phyloP scores from a whole-genome alignment of 2,797 vertebrate genomes.

The Crax fasciolata region DNA sequence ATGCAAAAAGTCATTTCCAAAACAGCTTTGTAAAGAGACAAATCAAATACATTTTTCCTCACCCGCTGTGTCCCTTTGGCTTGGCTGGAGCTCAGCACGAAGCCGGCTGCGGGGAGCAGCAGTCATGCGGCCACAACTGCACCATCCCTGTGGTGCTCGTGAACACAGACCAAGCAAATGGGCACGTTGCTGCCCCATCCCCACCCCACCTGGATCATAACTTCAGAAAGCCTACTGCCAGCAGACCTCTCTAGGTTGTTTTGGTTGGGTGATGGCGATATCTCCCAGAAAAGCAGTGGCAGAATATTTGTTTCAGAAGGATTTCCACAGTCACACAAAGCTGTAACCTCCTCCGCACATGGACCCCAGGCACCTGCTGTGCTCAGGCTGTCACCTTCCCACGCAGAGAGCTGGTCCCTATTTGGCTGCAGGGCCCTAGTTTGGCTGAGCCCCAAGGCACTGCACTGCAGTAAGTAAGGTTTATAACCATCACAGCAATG shows the following conservation, averaged over 20 bases:
- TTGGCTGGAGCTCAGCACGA: neutral
- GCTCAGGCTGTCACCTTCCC: neutral
- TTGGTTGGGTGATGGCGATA: neutral
- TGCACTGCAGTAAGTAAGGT: neutral
- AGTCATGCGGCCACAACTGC: accelerated
- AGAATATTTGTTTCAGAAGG: neutral
- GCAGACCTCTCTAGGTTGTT: neutral
- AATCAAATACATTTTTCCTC: neutral
- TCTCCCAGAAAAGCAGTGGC: neutral
- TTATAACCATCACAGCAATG: neutral
- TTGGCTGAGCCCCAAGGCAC: neutral
- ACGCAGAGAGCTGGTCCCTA: neutral
- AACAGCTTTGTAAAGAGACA: neutral
- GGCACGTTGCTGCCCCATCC: neutral
- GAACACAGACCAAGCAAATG: neutral
- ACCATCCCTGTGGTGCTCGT: neutral
- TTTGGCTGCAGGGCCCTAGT: neutral
- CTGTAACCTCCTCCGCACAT: accelerated
- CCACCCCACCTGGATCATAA: neutral
- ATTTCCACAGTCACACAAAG: neutral
- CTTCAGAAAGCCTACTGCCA: neutral
- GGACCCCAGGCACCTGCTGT: neutral
- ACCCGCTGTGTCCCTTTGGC: neutral
- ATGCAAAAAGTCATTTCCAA: neutral
- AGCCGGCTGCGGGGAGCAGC: neutral